Conservation (phyloP, 1,140 invertebrate species). For the Penaeus chinensis region DNA sequence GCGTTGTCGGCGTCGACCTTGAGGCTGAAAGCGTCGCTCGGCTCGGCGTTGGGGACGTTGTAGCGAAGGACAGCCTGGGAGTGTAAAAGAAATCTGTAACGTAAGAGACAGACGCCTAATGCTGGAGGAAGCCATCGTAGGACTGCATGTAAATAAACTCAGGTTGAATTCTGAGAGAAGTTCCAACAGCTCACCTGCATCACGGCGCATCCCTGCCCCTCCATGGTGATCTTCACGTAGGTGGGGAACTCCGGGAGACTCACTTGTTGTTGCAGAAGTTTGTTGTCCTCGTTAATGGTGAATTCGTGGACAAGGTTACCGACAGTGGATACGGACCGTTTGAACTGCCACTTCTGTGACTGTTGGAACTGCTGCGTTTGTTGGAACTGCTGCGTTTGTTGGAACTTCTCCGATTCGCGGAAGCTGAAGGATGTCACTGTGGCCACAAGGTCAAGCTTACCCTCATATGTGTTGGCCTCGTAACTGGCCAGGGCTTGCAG, state of each 20-base stretch:
- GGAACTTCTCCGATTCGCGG: too few relatives aligned
- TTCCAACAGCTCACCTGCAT: conserved; percentile 22
- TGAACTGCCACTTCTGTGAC: too few relatives aligned
- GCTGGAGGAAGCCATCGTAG: background rate
- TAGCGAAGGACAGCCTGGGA: background rate
- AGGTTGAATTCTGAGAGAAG: background rate
- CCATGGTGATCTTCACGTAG: background rate
- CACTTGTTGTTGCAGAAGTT: background rate
- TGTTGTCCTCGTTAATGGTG: background rate
- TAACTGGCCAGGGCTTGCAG: conserved; percentile 39
- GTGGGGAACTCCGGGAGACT: conserved; percentile 5
- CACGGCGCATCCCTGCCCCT: conserved; percentile 9
- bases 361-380: too few relatives aligned
- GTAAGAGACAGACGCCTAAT: background rate
- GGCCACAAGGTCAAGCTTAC: conserved; percentile 8
- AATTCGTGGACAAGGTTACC: background rate
- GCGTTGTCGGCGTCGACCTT: background rate
- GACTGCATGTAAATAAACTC: background rate
- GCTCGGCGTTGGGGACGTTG: background rate
- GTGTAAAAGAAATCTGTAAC: background rate
- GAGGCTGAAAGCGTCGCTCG: background rate
- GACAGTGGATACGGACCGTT: conserved; percentile 65
- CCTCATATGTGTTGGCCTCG: conserved; percentile 17
- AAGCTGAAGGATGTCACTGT: conserved; percentile 2
- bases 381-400: too few relatives aligned